Percentiles rank a stretch among this genome's conserved stretches.
Conservation (phyloP, 1,140 invertebrate species). For the Scylla paramamosain region DNA sequence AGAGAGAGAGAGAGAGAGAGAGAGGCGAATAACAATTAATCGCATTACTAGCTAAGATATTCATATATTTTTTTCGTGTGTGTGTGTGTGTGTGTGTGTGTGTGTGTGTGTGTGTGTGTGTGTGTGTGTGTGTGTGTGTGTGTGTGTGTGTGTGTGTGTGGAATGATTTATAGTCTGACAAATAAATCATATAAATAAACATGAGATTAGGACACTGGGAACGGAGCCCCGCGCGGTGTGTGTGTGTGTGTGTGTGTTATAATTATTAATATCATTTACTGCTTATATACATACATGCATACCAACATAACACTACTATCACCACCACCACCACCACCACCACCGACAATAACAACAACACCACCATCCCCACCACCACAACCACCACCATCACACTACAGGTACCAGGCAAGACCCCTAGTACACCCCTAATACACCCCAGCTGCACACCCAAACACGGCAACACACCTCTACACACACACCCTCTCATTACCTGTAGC, state of each 20-base stretch:
- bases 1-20: too few relatives aligned
- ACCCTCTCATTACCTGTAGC: neutral
- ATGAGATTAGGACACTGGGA: neutral
- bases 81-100: slow-evolving; percentile 20
- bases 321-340: neutral
- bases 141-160: neutral
- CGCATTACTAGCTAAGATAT: neutral
- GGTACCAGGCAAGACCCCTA: neutral
- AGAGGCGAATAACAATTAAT: neutral
- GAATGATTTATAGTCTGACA: neutral
- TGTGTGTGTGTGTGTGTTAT: too few relatives aligned
- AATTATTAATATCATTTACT: neutral
- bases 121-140: slow-evolving; percentile 20
- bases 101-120: slow-evolving; percentile 20
- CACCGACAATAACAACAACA: neutral
- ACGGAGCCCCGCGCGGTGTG: neutral
- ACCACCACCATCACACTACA: neutral
- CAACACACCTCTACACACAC: neutral
- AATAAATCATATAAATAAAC: slow-evolving; percentile 7
- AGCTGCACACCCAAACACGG: neutral
- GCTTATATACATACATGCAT: neutral
- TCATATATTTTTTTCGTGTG: neutral
- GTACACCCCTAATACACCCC: neutral
- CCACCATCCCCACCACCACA: neutral
- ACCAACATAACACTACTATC: neutral